A percentile compares a stretch with the other conserved stretches of the same genome.
Evolutionary conservation across 2,888 invertebrate genomes (phyloP).

Genomic region (Spodoptera exigua): DNA sequence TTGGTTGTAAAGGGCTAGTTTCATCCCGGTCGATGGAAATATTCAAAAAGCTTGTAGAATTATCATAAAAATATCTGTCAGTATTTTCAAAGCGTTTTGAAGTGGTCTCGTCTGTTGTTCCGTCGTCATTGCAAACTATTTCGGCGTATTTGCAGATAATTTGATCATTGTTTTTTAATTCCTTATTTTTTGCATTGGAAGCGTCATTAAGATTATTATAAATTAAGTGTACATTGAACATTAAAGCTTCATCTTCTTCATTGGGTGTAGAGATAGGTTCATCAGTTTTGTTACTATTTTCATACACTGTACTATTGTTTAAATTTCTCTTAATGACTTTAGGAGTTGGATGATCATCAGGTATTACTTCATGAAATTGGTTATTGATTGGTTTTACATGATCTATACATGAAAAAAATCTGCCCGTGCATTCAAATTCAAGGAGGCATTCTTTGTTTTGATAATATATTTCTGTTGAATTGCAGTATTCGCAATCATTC

Average conservation of each 20-base stretch:
- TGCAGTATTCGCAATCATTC: conserved; percentile 13
- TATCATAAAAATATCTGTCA: background rate
- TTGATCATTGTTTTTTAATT: background rate
- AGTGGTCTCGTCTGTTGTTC: background rate
- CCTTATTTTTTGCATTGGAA: background rate
- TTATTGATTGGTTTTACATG: background rate
- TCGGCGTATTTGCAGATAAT: conserved; percentile 24
- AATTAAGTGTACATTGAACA: conserved; percentile 26
- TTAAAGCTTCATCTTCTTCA: background rate
- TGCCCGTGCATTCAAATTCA: conserved; percentile 17
- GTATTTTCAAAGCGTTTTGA: too few species aligned
- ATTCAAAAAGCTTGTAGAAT: too few species aligned
- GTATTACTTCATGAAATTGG: conserved; percentile 5
- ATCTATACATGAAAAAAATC: background rate
- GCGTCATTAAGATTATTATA: conserved; percentile 10
- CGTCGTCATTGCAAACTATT: conserved; percentile 14
- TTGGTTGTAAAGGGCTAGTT: conserved; percentile 30
- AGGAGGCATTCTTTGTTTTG: conserved; percentile 20
- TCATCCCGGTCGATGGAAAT: conserved; percentile 26
- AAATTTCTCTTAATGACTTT: background rate
- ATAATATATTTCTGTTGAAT: conserved; percentile 11
- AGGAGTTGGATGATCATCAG: background rate
- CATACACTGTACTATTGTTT: background rate
- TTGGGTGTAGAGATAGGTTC: background rate
- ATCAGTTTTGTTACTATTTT: background rate